Evolutionary conservation across 2,113 vertebrate species (phyloP).

Genomic region (Muscicapa adusta): DNA sequence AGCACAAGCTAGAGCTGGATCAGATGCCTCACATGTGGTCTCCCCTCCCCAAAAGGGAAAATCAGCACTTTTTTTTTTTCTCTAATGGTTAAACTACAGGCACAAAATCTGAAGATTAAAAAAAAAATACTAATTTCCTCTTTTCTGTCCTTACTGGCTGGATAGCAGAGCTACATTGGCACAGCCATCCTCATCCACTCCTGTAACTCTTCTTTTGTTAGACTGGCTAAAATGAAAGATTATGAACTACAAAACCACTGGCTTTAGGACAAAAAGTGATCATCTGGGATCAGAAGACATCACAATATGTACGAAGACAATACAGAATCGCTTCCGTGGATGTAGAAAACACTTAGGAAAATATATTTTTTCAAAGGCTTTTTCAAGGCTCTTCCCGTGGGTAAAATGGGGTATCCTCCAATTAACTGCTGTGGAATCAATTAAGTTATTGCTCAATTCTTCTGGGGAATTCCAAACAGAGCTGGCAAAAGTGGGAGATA

Average conservation of each 20-base stretch:
- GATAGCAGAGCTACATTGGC: not conserved
- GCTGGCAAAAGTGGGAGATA: slow-evolving; percentile 29
- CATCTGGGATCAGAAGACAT: slow-evolving; percentile 8
- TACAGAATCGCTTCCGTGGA: not conserved
- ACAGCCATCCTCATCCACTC: not conserved
- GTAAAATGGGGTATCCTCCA: slow-evolving; percentile 50
- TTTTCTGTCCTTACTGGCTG: not conserved
- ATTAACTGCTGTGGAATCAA: slow-evolving; percentile 53
- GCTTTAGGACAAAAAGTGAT: slow-evolving; percentile 13
- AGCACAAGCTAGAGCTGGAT: slow-evolving; percentile 53
- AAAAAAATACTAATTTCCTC: not conserved
- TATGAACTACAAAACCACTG: not conserved
- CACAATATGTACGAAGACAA: not conserved
- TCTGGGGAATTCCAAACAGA: slow-evolving; percentile 51
- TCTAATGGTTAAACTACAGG: not conserved
- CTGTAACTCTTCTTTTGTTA: not conserved
- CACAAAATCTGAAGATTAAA: not conserved
- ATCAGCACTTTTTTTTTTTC: slow-evolving; percentile 53
- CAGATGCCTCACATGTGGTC: slow-evolving; percentile 50
- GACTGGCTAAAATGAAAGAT: not conserved
- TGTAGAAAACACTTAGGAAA: slow-evolving; percentile 12
- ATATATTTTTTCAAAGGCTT: slow-evolving; percentile 39
- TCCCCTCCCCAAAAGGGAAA: slow-evolving; percentile 28
- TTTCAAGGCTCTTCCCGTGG: slow-evolving; percentile 1
- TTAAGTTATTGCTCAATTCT: slow-evolving; percentile 61